Evolutionary conservation across 92 coral and sea anemone species (phyloP).

Genomic region (Pocillopora grandis): DNA sequence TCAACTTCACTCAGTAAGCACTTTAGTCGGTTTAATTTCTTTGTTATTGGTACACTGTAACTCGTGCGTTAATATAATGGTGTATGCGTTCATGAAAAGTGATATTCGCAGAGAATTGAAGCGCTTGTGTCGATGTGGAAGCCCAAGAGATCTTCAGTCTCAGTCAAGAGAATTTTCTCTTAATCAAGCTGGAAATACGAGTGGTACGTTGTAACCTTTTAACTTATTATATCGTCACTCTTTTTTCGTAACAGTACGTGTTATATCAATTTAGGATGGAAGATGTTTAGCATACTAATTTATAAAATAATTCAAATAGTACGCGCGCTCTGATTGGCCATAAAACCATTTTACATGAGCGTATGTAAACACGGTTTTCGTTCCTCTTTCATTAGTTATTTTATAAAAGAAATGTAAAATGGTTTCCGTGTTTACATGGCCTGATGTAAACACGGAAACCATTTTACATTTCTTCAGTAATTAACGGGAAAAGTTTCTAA

Average conservation of each 20-base stretch:
- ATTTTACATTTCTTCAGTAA: too few relatives aligned
- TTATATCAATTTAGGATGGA: too few relatives aligned
- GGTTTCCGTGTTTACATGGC: too few relatives aligned
- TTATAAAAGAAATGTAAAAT: too few relatives aligned
- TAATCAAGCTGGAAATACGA: neutral
- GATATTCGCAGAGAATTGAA: constrained; percentile 59
- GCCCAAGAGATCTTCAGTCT: neutral
- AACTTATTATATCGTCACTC: neutral
- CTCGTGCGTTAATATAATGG: constrained; percentile 73
- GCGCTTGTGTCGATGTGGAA: neutral
- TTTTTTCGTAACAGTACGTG: neutral
- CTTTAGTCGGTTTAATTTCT: constrained; percentile 45
- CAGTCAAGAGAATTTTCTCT: neutral
- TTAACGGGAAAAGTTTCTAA: too few relatives aligned
- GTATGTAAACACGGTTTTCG: too few relatives aligned
- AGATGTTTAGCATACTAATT: too few relatives aligned
- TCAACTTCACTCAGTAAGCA: constrained; percentile 36
- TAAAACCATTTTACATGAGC: too few relatives aligned
- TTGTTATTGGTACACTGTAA: constrained; percentile 60
- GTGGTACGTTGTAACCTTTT: neutral
- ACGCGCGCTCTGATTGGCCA: too few relatives aligned
- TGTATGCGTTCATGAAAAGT: constrained; percentile 70
- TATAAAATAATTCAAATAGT: too few relatives aligned
- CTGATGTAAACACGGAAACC: too few relatives aligned
- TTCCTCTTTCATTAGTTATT: too few relatives aligned